phyloP scores from a whole-genome alignment of 2,888 invertebrate species.

The Antitype chi region DNA sequence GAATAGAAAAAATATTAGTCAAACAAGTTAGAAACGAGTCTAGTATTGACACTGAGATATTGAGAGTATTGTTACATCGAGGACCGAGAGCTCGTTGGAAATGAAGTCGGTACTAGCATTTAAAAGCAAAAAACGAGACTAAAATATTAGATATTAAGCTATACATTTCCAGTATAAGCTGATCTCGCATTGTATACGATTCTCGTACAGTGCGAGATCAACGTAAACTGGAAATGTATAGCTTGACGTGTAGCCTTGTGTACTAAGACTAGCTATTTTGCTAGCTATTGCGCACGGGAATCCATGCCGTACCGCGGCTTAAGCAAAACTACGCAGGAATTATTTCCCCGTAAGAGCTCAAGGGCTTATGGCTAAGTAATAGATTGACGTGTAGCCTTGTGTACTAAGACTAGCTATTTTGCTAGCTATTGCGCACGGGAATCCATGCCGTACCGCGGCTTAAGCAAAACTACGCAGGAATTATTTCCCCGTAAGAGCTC shows the following conservation, averaged over 20 bases:
- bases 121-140: not conserved
- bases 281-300: not conserved
- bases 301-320: not conserved
- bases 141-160: too few species aligned
- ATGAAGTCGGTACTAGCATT: not conserved
- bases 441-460: not conserved
- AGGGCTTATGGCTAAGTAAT: too few species aligned
- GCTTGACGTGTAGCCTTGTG: too few species aligned
- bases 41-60: not conserved
- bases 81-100: not conserved
- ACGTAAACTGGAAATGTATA: too few species aligned
- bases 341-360: not conserved
- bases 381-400: too few species aligned
- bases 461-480: not conserved
- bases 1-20: not conserved
- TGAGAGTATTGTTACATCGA: not conserved
- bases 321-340: not conserved
- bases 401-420: too few species aligned
- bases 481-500: not conserved
- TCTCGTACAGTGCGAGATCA: too few species aligned
- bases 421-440: not conserved
- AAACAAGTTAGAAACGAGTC: not conserved
- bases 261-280: too few species aligned
- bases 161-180: too few species aligned
- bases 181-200: too few species aligned